Percentiles rank a stretch among this genome's conserved stretches.
phyloP scores from a whole-genome alignment of 2,113 vertebrate species.

The Odocoileus virginianus region DNA sequence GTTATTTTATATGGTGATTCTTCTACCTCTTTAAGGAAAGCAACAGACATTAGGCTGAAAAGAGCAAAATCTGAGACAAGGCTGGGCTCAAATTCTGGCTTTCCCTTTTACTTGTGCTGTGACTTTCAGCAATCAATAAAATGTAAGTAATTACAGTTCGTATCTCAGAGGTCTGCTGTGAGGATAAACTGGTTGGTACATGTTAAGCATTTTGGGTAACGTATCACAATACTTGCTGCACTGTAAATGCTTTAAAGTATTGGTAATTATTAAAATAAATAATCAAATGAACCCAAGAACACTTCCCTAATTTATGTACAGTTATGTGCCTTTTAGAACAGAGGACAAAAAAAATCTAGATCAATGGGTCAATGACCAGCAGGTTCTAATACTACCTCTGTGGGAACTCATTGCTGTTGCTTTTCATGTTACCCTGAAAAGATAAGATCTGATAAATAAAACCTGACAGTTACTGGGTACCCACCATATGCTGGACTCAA shows the following conservation, averaged over 20 bases:
- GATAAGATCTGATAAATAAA: not conserved
- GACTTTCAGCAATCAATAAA: not conserved
- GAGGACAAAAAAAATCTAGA: not conserved
- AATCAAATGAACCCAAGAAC: not conserved
- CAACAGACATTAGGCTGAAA: not conserved
- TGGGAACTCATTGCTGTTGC: not conserved
- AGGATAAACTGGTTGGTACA: not conserved
- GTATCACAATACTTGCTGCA: not conserved
- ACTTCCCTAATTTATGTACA: not conserved
- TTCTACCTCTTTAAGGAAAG: not conserved
- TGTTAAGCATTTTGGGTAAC: not conserved
- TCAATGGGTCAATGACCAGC: not conserved
- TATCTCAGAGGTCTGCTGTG: not conserved
- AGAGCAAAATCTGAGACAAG: not conserved
- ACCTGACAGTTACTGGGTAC: not conserved
- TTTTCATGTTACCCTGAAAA: not conserved
- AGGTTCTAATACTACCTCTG: not conserved
- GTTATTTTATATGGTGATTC: not conserved
- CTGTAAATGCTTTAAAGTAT: not conserved
- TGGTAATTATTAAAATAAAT: not conserved
- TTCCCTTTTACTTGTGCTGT: not conserved
- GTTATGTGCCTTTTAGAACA: not conserved
- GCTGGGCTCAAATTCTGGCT: not conserved
- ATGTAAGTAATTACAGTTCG: not conserved
- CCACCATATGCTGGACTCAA: not conserved